Evolutionary conservation across 1,140 invertebrate species (phyloP).

Genomic region (Meloidogyne chitwoodi): DNA sequence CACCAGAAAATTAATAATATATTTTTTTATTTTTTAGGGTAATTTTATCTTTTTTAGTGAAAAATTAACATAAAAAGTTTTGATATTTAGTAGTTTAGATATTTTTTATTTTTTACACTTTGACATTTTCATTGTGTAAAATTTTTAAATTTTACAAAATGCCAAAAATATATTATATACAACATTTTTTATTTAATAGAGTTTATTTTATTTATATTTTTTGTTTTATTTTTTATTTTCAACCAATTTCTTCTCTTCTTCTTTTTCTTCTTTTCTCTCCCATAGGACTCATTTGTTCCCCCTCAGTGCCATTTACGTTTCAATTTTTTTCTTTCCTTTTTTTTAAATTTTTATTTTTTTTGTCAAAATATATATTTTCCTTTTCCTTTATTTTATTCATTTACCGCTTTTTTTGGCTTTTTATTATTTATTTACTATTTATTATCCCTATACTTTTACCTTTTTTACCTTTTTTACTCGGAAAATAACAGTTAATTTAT

Average conservation of each 20-base stretch:
- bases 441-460: no score
- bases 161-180: neutral
- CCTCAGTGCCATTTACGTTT: constrained; percentile 1
- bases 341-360: neutral
- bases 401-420: neutral
- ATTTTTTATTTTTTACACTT: neutral
- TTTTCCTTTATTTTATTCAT: neutral
- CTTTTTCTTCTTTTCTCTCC: neutral
- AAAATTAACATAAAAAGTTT: no score
- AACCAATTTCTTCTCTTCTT: neutral
- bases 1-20: no score
- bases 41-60: neutral
- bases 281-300: neutral
- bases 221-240: neutral
- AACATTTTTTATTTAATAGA: no score
- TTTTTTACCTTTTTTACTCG: neutral
- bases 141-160: neutral
- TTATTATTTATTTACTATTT: neutral
- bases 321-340: neutral
- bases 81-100: no score
- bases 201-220: no score
- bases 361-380: no score
- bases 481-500: neutral
- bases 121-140: neutral
- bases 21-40: neutral